Evolutionary conservation across 2,888 invertebrate species (phyloP), one percentile per base, ranked within the genome.

Genomic region (Lasioglossum pauxillum): DNA sequence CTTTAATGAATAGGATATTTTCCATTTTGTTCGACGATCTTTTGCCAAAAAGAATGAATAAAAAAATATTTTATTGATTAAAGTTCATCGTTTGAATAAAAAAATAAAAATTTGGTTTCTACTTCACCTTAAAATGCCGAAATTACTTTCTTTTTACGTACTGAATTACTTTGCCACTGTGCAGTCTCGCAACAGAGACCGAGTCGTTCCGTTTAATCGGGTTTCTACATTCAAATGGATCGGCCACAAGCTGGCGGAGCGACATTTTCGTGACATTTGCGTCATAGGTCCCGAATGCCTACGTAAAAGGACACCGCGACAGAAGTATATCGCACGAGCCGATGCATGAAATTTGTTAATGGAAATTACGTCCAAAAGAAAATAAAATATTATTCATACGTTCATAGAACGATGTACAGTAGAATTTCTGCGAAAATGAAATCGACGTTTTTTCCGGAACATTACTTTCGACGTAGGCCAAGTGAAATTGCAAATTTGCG

Each of bases 201-300:
- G 19, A 53, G 23, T 53, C 23, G 16, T 73, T 44, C 74, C 7
- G 23, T 23, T 12, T 16, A 31, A 38, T 16, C 35, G 35, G 10
- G 69, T 53, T 74, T n/a, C 49, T 38, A 31, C n/a, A n/a, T 49
- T 57, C 57, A 76, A 41, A 64, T 72, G 60, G 74, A 80, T 82
- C 31, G 80, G 64, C 27, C 69, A 67, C 64, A 49, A 23, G 67
- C 49, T 35, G 75, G 35, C 64, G 38, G 27, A 78, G 78, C 82
- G 83, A 83, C 87, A 86, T 87, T 87, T 87, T 83, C 83, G 77
- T 84, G 87, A 72, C 86, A 87, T 87, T 87, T 87, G 78, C 74
- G 75, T 80, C 72, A 78, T n/a, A 44, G 23, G 38, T 35, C 53
- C 41, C 3, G 31, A 27, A 23, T 35, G 71, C 16, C 49, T 44